These are phyloP conservation scores for Alsophila aescularia DNA, from an alignment of 2,888 invertebrate genomes.

Conservation along the genomic window DNA sequence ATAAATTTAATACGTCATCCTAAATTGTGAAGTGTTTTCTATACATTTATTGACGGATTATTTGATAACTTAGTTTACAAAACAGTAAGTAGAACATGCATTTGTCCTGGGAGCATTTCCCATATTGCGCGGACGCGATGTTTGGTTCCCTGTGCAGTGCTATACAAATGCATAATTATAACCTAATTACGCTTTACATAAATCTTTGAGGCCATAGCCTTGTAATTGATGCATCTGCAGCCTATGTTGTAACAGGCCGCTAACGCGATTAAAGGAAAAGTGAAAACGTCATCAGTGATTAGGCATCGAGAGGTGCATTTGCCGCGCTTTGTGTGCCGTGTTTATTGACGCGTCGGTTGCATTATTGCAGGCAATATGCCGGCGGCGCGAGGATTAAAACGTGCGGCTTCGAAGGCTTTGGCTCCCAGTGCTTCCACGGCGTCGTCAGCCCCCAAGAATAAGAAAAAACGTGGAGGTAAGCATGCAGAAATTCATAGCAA, in stretches of 20 bases:
- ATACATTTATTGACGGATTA: conserved; percentile 54
- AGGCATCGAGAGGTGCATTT: conserved; percentile 55
- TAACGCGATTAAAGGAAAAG: conserved; percentile 73
- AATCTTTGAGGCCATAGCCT: conserved; percentile 75
- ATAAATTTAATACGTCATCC: conserved; percentile 80
- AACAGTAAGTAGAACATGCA: conserved; percentile 69
- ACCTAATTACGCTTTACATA: conserved; percentile 77
- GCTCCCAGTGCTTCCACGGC: conserved; percentile 64
- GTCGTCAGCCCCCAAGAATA: conserved; percentile 71
- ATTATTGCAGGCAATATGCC: conserved; percentile 82
- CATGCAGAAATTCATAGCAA: conserved; percentile 51
- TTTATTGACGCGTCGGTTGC: conserved; percentile 78
- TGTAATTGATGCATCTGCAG: conserved; percentile 71
- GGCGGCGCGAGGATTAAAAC: conserved; percentile 80
- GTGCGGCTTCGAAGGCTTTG: conserved; percentile 76
- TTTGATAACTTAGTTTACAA: conserved; percentile 54
- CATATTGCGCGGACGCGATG: conserved; percentile 66
- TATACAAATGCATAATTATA: conserved; percentile 83
- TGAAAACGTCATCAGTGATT: conserved; percentile 69
- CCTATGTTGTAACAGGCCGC: conserved; percentile 59
- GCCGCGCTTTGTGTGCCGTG: conserved; percentile 66
- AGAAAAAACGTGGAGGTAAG: conserved; percentile 82
- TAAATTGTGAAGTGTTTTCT: conserved; percentile 62
- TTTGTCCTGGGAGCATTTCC: conserved; percentile 42
- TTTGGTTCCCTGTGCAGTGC: conserved; percentile 75